These are phyloP conservation scores for Elachura formosa DNA, from an alignment of 2,113 vertebrate genomes.

Conservation along the genomic window DNA sequence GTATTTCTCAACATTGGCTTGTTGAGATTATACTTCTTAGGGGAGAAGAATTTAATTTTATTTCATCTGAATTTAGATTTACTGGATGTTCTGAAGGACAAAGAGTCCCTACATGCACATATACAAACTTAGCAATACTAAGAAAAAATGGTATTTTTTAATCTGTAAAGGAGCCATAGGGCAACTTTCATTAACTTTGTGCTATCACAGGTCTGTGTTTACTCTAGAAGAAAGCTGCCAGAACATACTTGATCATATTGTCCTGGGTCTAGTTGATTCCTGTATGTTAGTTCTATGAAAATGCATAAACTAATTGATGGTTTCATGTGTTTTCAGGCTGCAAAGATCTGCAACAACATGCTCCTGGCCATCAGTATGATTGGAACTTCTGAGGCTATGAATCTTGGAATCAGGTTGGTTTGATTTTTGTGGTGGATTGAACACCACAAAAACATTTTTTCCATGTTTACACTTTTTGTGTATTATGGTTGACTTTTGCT, in stretches of 20 bases:
- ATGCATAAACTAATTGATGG: neutral
- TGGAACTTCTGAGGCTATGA: slow-evolving; percentile 96
- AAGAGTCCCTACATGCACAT: neutral
- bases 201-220: neutral
- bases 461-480: neutral
- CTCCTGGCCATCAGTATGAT: slow-evolving; percentile 97
- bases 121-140: neutral
- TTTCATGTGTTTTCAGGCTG: slow-evolving; percentile 79
- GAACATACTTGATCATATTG: neutral
- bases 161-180: neutral
- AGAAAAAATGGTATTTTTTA: neutral
- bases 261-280: neutral
- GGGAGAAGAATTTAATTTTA: neutral
- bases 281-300: neutral
- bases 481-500: neutral
- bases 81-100: neutral
- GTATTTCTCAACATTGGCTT: neutral
- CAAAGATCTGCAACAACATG: slow-evolving; percentile 99
- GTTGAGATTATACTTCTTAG: neutral
- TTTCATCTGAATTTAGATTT: neutral
- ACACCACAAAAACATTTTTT: neutral
- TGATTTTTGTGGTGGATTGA: neutral
- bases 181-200: neutral
- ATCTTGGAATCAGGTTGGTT: slow-evolving; percentile 94
- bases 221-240: neutral